phyloP scores from a whole-genome alignment of 2,888 invertebrate genomes.

The Thalpophila matura region DNA sequence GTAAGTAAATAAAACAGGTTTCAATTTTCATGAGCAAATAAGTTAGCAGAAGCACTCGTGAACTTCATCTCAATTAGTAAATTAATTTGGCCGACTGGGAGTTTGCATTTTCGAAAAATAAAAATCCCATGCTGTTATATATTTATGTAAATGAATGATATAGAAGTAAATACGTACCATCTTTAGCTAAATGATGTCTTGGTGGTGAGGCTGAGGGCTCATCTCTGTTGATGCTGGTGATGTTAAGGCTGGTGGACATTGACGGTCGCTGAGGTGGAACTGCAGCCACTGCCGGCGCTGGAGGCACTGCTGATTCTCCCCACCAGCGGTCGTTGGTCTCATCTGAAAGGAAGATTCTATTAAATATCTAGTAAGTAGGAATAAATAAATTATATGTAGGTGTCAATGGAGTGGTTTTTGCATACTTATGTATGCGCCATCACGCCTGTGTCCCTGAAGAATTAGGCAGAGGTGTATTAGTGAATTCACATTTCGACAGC shows the following conservation, averaged over 20 bases:
- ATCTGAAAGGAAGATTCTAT: conserved; percentile 69
- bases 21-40: conserved; percentile 14
- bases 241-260: conserved; percentile 76
- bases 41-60: conserved; percentile 12
- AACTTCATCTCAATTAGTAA: conserved; percentile 22
- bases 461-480: no score
- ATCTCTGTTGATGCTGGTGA: conserved; percentile 75
- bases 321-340: conserved; percentile 86
- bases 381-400: background rate
- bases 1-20: background rate
- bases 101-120: background rate
- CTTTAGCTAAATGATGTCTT: conserved; percentile 78
- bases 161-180: no score
- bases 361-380: background rate
- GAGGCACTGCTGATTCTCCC: conserved; percentile 87
- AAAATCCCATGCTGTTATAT: no score
- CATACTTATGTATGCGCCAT: no score
- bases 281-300: conserved; percentile 86
- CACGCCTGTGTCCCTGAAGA: no score
- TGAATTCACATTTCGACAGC: no score
- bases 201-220: conserved; percentile 81
- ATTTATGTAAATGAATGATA: no score
- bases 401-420: background rate
- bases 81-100: conserved; percentile 18
- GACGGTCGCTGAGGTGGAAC: conserved; percentile 86